Percentiles rank a stretch among this genome's conserved stretches.
Evolutionary conservation across 2,888 invertebrate species (phyloP).

Genomic region (Brachyptera putata): DNA sequence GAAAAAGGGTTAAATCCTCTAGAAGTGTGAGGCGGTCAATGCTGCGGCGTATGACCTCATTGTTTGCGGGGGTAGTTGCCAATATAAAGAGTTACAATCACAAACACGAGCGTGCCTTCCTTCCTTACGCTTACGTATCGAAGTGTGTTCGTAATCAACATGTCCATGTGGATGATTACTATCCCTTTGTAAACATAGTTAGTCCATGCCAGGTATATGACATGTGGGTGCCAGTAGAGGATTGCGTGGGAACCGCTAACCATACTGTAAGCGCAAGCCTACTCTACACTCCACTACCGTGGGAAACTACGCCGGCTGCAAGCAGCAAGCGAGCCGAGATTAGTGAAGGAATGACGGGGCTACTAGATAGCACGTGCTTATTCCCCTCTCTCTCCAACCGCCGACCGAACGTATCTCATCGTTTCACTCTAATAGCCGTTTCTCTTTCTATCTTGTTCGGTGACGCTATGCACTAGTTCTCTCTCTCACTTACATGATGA

Average conservation of each 20-base stretch:
- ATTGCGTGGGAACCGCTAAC: background rate
- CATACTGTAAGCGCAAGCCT: background rate
- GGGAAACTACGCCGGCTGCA: constrained; percentile 56
- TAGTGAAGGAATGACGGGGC: constrained; percentile 1
- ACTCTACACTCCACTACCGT: constrained; percentile 47
- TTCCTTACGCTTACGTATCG: no score
- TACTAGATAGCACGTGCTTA: constrained; percentile 17
- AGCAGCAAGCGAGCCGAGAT: constrained; percentile 39
- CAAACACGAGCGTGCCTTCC: no score
- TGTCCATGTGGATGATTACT: no score
- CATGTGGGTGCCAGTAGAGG: background rate
- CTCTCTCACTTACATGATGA: constrained; percentile 16
- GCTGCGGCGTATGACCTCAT: no score
- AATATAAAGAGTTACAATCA: no score
- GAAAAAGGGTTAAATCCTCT: no score
- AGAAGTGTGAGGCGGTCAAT: no score
- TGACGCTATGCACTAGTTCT: constrained; percentile 43
- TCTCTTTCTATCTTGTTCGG: constrained; percentile 29
- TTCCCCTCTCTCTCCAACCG: constrained; percentile 31
- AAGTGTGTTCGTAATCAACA: no score
- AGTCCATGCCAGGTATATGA: no score
- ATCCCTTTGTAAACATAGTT: no score
- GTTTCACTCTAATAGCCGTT: no score
- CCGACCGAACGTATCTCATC: constrained; percentile 34
- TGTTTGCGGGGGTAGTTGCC: no score